Percentiles rank a stretch among this genome's conserved stretches.
phyloP scores from a whole-genome alignment of 2,113 vertebrate genomes.

The Apaloderma vittatum region DNA sequence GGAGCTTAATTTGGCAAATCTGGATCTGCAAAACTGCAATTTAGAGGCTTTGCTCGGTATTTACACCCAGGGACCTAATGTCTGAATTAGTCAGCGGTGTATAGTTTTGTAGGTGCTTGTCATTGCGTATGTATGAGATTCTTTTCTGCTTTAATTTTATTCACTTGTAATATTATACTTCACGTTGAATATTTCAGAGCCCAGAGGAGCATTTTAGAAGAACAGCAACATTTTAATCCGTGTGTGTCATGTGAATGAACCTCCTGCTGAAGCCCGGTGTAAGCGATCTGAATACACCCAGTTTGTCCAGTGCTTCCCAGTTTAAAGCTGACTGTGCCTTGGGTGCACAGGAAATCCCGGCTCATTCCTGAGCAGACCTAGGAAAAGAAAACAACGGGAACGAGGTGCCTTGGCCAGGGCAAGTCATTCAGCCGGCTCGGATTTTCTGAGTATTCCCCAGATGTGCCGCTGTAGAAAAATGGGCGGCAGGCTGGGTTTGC shows the following conservation, averaged over 20 bases:
- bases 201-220: background rate
- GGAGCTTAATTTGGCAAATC: background rate
- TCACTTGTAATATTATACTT: background rate
- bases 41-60: background rate
- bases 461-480: background rate
- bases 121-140: background rate
- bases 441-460: background rate
- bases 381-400: background rate
- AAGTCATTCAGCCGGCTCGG: background rate
- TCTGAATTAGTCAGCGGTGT: background rate
- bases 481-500: background rate
- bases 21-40: background rate
- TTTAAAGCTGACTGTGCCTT: background rate
- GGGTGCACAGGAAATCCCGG: background rate
- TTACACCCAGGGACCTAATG: background rate
- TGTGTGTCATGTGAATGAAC: background rate
- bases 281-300: rapidly evolving
- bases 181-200: background rate
- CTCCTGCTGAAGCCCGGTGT: background rate
- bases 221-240: background rate
- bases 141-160: background rate
- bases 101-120: background rate
- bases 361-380: background rate
- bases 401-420: background rate
- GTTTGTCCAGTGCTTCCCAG: background rate